phyloP scores from a whole-genome alignment of 2,113 vertebrate species.

The Emydura subglobosa region DNA sequence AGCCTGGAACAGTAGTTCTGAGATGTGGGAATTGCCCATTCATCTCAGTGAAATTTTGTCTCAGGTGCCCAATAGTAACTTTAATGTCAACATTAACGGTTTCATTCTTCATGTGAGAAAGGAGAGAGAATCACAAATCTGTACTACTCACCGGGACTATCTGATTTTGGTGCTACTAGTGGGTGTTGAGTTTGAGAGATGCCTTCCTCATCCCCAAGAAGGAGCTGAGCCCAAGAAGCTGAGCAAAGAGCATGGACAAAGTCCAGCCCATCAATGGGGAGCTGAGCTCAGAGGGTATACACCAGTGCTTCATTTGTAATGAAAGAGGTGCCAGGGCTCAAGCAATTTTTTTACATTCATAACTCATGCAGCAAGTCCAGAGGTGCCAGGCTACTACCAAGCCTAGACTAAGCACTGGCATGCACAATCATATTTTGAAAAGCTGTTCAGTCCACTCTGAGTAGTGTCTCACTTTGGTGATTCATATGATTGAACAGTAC shows the following conservation, averaged over 20 bases:
- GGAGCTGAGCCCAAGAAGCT: not conserved
- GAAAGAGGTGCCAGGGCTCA: too few species aligned
- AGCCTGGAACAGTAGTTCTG: not conserved
- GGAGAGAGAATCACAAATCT: not conserved
- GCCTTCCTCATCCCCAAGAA: not conserved
- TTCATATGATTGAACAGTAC: not conserved
- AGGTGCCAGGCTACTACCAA: too few species aligned
- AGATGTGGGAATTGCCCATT: not conserved
- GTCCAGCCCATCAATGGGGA: too few species aligned
- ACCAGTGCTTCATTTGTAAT: too few species aligned
- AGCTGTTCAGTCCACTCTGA: not conserved
- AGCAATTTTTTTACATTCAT: too few species aligned
- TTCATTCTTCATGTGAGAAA: not conserved
- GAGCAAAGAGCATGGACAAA: not conserved
- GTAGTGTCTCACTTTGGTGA: not conserved
- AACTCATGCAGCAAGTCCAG: too few species aligned
- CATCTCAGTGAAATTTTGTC: not conserved
- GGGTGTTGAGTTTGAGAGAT: not conserved
- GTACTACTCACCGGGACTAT: not conserved
- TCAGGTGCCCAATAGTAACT: not conserved
- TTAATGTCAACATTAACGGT: not conserved
- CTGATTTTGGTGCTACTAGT: not conserved
- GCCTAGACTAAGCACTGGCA: too few species aligned
- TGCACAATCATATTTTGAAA: too few species aligned
- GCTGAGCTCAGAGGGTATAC: too few species aligned